Evolutionary conservation across 1,140 invertebrate genomes (phyloP), one percentile per base, ranked within the genome.

Genomic region (Drosophila kepulauana): DNA sequence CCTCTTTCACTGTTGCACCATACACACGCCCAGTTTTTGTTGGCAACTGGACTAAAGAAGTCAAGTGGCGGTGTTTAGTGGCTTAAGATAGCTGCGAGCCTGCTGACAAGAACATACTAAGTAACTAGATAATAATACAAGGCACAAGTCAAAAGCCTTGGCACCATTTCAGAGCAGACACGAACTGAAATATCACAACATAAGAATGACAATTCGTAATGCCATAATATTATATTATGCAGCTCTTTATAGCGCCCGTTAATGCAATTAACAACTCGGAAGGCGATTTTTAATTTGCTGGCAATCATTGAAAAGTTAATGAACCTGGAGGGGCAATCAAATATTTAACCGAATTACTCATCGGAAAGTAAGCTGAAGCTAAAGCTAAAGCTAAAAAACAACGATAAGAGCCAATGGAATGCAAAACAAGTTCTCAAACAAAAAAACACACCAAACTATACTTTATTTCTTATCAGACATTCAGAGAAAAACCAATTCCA

Each of bases 41-140:
- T 51, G 11, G 33, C 38, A 38, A 69, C 28, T 62, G 56, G 46
- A 48, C 51, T 33, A 20, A 63, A 30, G 28, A 28, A 61, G 49
- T 63, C 67, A 70, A 70, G 51, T 63, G 43, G 5, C 49, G 51
- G 58, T 46, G 11, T 46, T 70, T 33, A 63, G 58, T 45, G 73
- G 59, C 73, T 75, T 75, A 58, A 75, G 73, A 75, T 75, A 75
- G 51, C 51, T 58, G 15, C 20, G 30, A 71, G 67, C 28, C 58
- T 38, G 61, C 67, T 58, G 73, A 70, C 73, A 71, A 15, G 67
- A 20, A 15, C 35, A 38, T 10, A 10, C 66, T 38, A 64, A 71
- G 35, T 64, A 71, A 58, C 25, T 71, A 64, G 67, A 75, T 75
- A 75, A 64, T 61, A 52, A 48, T 4, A 16, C 45, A 46, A 62